Percentiles rank a stretch among this genome's conserved stretches.
Conservation (phyloP, 2,888 invertebrate genomes). For the Latheticus oryzae region DNA sequence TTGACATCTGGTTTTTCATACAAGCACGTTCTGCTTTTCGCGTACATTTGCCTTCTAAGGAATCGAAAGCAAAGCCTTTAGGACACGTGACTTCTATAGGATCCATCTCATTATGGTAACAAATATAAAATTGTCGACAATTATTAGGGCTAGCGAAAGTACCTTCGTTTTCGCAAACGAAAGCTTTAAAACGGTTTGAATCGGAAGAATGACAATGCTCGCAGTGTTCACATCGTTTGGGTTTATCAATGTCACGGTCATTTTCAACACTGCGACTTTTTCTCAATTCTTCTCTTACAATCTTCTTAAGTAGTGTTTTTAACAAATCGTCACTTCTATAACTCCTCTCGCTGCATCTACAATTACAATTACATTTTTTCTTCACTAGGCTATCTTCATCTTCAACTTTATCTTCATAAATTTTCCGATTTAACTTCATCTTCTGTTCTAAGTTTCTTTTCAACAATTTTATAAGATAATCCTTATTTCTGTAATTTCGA, state of each 20-base stretch:
- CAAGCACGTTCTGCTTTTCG: slow-evolving; percentile 23
- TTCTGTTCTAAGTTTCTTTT: slow-evolving; percentile 33
- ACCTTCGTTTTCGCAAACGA: slow-evolving; percentile 31
- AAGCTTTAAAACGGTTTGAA: slow-evolving; percentile 4
- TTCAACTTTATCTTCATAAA: slow-evolving; percentile 11
- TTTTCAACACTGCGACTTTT: too few species aligned
- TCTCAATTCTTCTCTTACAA: too few species aligned
- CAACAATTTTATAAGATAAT: slow-evolving; percentile 31
- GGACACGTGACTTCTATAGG: slow-evolving; percentile 43
- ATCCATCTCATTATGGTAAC: slow-evolving; percentile 25
- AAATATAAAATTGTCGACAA: slow-evolving; percentile 34
- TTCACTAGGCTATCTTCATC: slow-evolving; percentile 4
- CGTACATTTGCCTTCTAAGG: slow-evolving; percentile 28
- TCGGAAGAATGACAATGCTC: slow-evolving; percentile 1
- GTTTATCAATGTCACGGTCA: too few species aligned
- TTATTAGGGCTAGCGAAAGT: slow-evolving; percentile 27
- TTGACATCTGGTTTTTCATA: slow-evolving; percentile 22
- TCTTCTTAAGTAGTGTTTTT: too few species aligned
- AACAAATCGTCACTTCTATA: too few species aligned
- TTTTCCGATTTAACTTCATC: slow-evolving; percentile 16
- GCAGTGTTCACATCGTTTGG: slow-evolving; percentile 22
- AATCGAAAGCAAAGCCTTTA: slow-evolving; percentile 44
- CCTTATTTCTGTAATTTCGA: slow-evolving; percentile 25
- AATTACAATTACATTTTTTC: slow-evolving; percentile 16
- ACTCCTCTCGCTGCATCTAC: slow-evolving; percentile 22